Conservation (phyloP, 1,140 invertebrate species). For the Saccostrea echinata region DNA sequence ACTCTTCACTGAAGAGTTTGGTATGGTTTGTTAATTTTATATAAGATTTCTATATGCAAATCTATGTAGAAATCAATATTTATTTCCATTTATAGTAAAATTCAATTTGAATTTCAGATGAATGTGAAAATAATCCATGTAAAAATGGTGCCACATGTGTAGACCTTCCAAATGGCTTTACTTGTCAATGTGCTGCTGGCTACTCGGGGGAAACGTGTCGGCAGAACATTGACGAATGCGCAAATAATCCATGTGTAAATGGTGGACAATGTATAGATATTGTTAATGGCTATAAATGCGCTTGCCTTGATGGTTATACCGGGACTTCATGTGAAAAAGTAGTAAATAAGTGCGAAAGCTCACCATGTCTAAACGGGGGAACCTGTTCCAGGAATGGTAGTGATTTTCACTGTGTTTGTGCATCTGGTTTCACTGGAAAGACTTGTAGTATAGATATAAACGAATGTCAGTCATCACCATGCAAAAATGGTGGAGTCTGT, state of each 20-base stretch:
- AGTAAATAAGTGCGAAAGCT: conserved; percentile 80
- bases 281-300: conserved; percentile 74
- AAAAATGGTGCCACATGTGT: conserved; percentile 36
- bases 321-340: neutral
- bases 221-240: conserved; percentile 34
- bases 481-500: conserved; percentile 93
- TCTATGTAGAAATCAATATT: too few species aligned
- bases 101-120: neutral
- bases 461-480: conserved; percentile 97
- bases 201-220: neutral
- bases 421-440: conserved; percentile 93
- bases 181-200: neutral
- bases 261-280: conserved; percentile 23
- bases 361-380: conserved; percentile 88
- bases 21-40: too few species aligned
- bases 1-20: too few species aligned
- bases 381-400: conserved; percentile 86
- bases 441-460: conserved; percentile 59
- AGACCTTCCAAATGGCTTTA: neutral
- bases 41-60: too few species aligned
- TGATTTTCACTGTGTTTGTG: conserved; percentile 88
- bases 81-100: too few species aligned
- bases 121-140: neutral
- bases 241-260: conserved; percentile 13
- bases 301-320: neutral